Percentiles rank a stretch among this genome's conserved stretches.
phyloP scores from a whole-genome alignment of 2,888 invertebrate species.

The Troides aeacus region DNA sequence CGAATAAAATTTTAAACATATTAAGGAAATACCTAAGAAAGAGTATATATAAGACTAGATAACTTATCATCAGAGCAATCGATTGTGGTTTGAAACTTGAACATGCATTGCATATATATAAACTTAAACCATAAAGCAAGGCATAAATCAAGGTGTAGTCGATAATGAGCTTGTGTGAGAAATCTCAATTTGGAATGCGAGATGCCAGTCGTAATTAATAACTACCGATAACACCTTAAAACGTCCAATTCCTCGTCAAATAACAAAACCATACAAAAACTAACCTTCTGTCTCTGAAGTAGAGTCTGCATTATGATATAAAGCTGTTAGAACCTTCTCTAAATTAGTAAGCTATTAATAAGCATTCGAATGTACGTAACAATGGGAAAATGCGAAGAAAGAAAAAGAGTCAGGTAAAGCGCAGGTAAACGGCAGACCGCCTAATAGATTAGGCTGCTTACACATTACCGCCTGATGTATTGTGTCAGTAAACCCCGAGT shows the following conservation, averaged over 20 bases:
- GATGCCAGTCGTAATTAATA: constrained; percentile 22
- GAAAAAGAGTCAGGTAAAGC: constrained; percentile 16
- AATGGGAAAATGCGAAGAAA: constrained; percentile 10
- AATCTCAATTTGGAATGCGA: constrained; percentile 18
- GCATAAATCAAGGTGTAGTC: constrained; percentile 18
- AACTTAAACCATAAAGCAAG: neutral
- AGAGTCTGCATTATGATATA: neutral
- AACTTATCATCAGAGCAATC: too few species aligned
- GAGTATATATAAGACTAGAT: too few species aligned
- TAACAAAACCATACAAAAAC: neutral
- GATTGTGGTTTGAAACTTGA: too few species aligned
- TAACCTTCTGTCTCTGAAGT: neutral
- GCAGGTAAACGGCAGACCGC: constrained; percentile 14
- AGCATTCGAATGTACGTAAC: constrained; percentile 9
- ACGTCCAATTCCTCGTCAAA: neutral
- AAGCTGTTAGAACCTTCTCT: neutral
- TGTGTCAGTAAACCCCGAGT: too few species aligned
- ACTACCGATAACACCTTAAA: constrained; percentile 16
- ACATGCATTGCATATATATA: too few species aligned
- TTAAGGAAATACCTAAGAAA: too few species aligned
- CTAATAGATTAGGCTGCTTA: constrained; percentile 1
- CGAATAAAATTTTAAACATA: too few species aligned
- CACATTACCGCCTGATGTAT: neutral
- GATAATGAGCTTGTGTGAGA: constrained; percentile 14
- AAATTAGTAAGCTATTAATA: neutral